phyloP scores from a whole-genome alignment of 2,113 vertebrate species.

The Gadus macrocephalus region DNA sequence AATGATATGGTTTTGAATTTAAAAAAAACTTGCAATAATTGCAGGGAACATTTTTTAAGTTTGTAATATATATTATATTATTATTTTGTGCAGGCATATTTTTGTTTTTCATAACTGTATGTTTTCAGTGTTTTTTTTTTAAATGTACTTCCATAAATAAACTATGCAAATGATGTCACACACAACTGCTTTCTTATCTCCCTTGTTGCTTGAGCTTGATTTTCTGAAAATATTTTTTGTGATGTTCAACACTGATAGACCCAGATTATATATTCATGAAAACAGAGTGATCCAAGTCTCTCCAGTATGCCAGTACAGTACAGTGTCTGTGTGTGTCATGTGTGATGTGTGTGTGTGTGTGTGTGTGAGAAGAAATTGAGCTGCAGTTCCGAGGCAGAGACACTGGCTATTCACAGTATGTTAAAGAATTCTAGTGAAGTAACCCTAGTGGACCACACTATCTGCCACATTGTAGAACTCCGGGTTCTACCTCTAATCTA shows the following conservation, averaged over 20 bases:
- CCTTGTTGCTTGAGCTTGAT: background rate
- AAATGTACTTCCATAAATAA: background rate
- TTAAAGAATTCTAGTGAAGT: background rate
- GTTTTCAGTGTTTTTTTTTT: no score
- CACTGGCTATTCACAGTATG: slow-evolving; percentile 1
- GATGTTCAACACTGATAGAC: slow-evolving; percentile 2
- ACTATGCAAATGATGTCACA: slow-evolving; percentile 1
- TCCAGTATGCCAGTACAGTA: background rate
- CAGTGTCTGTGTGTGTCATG: no score
- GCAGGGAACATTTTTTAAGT: no score
- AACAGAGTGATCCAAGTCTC: background rate
- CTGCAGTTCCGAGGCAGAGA: slow-evolving; percentile 1
- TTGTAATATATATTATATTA: no score
- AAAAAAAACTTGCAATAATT: no score
- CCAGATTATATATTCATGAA: slow-evolving; percentile 3
- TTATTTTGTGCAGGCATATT: no score
- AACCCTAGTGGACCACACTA: background rate
- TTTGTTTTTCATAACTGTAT: no score
- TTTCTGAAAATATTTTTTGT: background rate
- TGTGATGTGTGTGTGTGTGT: background rate
- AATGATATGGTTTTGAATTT: no score
- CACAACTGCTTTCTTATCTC: background rate
- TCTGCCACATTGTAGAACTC: background rate
- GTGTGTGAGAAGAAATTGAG: slow-evolving; percentile 4
- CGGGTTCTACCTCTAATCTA: no score